These are phyloP conservation scores for Phalanger gymnotis DNA, from an alignment of 2,797 vertebrate species.

Conservation along the genomic window DNA sequence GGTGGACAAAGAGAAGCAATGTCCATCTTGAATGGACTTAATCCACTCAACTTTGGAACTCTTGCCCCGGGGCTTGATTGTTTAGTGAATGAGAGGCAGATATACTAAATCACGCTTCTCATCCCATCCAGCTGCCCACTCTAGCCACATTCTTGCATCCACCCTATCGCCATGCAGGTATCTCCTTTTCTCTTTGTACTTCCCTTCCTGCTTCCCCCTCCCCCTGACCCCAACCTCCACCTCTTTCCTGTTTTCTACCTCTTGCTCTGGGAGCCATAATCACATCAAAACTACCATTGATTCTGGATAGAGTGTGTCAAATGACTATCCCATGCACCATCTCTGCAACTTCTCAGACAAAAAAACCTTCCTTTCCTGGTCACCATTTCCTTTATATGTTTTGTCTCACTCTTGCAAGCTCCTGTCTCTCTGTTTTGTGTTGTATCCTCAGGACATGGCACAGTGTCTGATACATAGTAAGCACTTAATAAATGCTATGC, in stretches of 20 bases:
- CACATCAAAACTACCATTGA: neutral
- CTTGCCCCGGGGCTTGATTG: neutral
- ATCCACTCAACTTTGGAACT: neutral
- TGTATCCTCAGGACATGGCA: neutral
- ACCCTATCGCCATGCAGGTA: neutral
- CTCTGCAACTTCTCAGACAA: neutral
- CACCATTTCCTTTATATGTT: neutral
- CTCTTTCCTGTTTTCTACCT: neutral
- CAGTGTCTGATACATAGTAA: neutral
- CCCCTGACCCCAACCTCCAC: fast-evolving
- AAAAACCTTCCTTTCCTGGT: neutral
- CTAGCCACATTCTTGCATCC: neutral
- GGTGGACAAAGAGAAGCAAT: neutral
- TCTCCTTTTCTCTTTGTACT: neutral
- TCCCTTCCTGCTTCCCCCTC: neutral
- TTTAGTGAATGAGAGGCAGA: neutral
- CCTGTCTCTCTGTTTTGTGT: neutral
- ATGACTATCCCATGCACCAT: neutral
- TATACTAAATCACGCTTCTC: neutral
- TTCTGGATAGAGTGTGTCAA: neutral
- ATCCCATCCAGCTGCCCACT: neutral
- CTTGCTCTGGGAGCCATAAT: neutral
- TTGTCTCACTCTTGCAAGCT: neutral
- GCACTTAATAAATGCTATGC: neutral
- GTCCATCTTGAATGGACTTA: neutral